Percentiles rank a stretch among this genome's conserved stretches.
Conservation (phyloP, 2,797 vertebrate genomes). For the Mus spretus region DNA sequence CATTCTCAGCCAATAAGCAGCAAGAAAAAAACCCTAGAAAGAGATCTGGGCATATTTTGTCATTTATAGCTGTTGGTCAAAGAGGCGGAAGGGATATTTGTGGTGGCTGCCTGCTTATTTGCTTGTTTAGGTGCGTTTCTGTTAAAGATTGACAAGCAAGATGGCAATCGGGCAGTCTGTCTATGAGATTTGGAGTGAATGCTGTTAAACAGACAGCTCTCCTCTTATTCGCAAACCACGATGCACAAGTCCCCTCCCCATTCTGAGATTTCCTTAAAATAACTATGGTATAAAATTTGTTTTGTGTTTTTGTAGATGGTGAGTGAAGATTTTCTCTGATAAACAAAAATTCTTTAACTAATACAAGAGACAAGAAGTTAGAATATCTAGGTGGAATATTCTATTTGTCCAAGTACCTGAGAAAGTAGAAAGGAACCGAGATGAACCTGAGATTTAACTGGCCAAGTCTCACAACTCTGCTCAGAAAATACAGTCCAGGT, state of each 20-base stretch:
- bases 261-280: conserved; percentile 86
- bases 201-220: conserved; percentile 78
- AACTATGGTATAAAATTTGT: conserved; percentile 87
- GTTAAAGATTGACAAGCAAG: conserved; percentile 86
- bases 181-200: conserved; percentile 86
- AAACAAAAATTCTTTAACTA: conserved; percentile 86
- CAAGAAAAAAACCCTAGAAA: conserved; percentile 86
- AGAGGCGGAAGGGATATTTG: conserved; percentile 75
- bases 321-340: conserved; percentile 87
- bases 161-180: conserved; percentile 84
- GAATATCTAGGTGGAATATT: conserved; percentile 84
- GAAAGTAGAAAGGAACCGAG: conserved; percentile 77
- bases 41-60: conserved; percentile 82
- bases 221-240: conserved; percentile 68
- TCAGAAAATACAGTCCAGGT: conserved; percentile 75
- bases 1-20: conserved; percentile 92
- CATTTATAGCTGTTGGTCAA: conserved; percentile 85
- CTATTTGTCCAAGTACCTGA: conserved; percentile 81
- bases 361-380: conserved; percentile 85
- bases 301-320: conserved; percentile 86
- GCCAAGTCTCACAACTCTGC: conserved; percentile 72
- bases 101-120: conserved; percentile 66
- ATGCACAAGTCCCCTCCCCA: conserved; percentile 62
- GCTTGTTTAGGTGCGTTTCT: conserved; percentile 66
- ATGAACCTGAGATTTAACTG: conserved; percentile 73